Percentiles rank a stretch among this genome's conserved stretches.
phyloP scores from a whole-genome alignment of 2,797 vertebrate genomes.

The Melanotaenia pygmaea region DNA sequence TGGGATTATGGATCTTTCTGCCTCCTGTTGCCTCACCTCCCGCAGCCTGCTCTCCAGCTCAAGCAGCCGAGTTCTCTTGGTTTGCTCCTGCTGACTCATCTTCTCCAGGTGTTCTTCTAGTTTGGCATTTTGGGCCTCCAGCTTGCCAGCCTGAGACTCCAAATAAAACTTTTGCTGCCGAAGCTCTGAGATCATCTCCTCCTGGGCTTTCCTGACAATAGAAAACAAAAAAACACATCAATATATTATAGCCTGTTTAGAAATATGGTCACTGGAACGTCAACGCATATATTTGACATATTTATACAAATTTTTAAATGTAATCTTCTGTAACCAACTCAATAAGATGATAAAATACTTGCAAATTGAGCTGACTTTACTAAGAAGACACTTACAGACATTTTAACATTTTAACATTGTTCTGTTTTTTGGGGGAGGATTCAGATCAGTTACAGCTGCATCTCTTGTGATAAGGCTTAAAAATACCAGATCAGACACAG shows the following conservation, averaged over 20 bases:
- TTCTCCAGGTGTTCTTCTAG: constrained; percentile 98
- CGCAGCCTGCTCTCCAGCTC: constrained; percentile 84
- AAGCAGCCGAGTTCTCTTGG: constrained; percentile 89
- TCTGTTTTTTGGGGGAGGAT: neutral
- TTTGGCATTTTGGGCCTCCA: constrained; percentile 92
- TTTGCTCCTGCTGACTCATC: constrained; percentile 96
- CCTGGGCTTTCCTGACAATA: constrained; percentile 94
- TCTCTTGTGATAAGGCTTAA: constrained; percentile 28
- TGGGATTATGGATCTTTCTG: constrained; percentile 39
- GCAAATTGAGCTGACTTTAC: neutral
- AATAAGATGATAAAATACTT: neutral
- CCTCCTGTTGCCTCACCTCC: constrained; percentile 77
- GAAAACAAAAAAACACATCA: constrained; percentile 33
- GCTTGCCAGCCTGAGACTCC: constrained; percentile 88
- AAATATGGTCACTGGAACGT: neutral
- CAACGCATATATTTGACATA: neutral
- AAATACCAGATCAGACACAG: constrained; percentile 16
- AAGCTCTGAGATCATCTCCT: constrained; percentile 99
- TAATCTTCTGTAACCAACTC: neutral
- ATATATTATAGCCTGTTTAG: constrained; percentile 14
- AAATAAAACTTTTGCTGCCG: constrained; percentile 98
- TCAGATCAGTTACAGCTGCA: constrained; percentile 5
- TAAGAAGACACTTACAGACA: neutral
- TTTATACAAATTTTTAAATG: neutral
- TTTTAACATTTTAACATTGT: neutral